Base-by-base conservation (phyloP, 2,113 vertebrate genomes). In the Tamias sibiricus region DNA sequence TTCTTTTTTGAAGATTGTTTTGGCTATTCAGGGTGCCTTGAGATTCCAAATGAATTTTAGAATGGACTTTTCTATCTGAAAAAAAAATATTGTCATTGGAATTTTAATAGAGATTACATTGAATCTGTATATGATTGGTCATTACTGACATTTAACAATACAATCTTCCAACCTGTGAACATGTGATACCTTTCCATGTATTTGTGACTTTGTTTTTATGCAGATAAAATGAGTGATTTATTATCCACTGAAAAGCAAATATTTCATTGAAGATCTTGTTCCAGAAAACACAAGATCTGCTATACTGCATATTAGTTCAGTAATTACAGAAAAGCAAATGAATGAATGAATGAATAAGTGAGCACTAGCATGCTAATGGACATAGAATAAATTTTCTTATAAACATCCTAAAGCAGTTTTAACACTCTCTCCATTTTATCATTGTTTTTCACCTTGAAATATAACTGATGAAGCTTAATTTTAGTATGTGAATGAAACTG, bases 1-100 rank as follows among this genome's bases (percentile, higher is more conserved):
- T 42, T 75, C n/a, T 77, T 87, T 85, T 79, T 76, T 82, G 40
- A 82, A 75, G n/a, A 59, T 49, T 74, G 20, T 82, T 80, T 94
- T 91, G 28, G 8, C 16, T 52, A 30, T 62, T 68, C 28, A 30
- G 16, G 69, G 26, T 68, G 35, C 10, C 9, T 82, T 91, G 47
- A 87, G 8, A 49, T 80, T 74, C 17, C 17, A 20, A 19, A 37
- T 64, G 26, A 69, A 44, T 69, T 76, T 59, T 75, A 42, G 35
- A 7, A 52, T 74, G 14, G 5, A 54, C 35, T 68, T 86, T 59
- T 35, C 4, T 26, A 32, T 68, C 80, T 79, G 4, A 4, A 64
- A 62, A 72, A 64, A 20, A 40, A 74, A 42, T 24, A 74, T 11
- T 20, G 7, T 40, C 49, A 77, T 32, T 80, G 26, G 28, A 0